A percentile compares a stretch with the other conserved stretches of the same genome.
These are phyloP conservation scores for Morpho helenor DNA, from an alignment of 2,888 invertebrate species.

Conservation along the genomic window DNA sequence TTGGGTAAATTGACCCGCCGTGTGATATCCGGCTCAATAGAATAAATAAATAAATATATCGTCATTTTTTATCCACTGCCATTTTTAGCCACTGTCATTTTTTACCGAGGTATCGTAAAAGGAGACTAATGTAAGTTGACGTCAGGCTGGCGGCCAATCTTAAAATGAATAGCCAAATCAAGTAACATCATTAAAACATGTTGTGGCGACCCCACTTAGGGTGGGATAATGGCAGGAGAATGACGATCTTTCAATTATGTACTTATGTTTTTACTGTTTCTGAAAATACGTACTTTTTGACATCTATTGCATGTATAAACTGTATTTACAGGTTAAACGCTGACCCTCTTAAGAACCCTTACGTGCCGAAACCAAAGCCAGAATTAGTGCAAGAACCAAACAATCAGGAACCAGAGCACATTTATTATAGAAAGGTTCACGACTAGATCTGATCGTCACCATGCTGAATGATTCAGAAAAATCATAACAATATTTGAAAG, in stretches of 20 bases:
- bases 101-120: too few relatives aligned
- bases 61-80: too few relatives aligned
- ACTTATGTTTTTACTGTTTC: not conserved
- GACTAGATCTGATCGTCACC: slow-evolving; percentile 18
- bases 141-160: too few relatives aligned
- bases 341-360: slow-evolving; percentile 90
- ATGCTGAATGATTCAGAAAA: not conserved
- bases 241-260: not conserved
- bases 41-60: too few relatives aligned
- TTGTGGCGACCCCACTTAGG: too few relatives aligned
- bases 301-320: not conserved
- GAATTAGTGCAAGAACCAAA: slow-evolving; percentile 50
- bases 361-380: slow-evolving; percentile 85
- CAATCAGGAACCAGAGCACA: slow-evolving; percentile 27
- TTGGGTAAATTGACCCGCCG: not conserved
- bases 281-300: not conserved
- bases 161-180: too few relatives aligned
- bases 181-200: too few relatives aligned
- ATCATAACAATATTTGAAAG: too few relatives aligned
- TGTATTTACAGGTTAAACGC: slow-evolving; percentile 82
- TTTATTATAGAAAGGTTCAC: slow-evolving; percentile 31
- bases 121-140: too few relatives aligned
- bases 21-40: not conserved
- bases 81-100: not conserved
- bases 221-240: too few relatives aligned